A percentile compares a stretch with the other conserved stretches of the same genome.
phyloP scores from a whole-genome alignment of 2,113 vertebrate genomes.

The Morone saxatilis region DNA sequence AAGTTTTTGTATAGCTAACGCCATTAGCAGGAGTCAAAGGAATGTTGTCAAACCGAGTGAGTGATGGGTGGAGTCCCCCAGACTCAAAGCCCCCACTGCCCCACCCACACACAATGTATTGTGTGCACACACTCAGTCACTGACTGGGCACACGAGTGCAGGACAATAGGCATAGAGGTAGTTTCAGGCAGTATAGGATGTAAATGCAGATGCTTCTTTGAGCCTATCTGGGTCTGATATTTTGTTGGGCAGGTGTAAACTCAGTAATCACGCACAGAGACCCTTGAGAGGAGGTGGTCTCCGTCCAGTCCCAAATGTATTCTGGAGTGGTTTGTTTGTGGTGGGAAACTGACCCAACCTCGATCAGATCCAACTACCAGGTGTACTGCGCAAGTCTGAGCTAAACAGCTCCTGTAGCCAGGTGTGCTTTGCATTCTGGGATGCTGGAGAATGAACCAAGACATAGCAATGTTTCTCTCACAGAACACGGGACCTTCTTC shows the following conservation, averaged over 20 bases:
- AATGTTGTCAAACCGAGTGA: slow-evolving; percentile 53
- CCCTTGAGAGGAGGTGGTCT: too few species aligned
- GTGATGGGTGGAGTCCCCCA: slow-evolving; percentile 35
- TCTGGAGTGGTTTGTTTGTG: too few species aligned
- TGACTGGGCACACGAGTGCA: slow-evolving; percentile 2
- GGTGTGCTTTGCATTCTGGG: not conserved
- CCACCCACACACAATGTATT: slow-evolving; percentile 2
- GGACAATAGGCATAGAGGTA: not conserved
- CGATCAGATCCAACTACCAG: too few species aligned
- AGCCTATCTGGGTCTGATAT: not conserved
- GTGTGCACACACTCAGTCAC: slow-evolving; percentile 14
- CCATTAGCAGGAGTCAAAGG: slow-evolving; percentile 42
- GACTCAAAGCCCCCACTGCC: slow-evolving; percentile 4
- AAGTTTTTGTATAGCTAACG: slow-evolving; percentile 22
- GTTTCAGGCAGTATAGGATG: not conserved
- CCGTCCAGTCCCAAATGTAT: too few species aligned
- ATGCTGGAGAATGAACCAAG: not conserved
- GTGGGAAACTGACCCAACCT: too few species aligned
- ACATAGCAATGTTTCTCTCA: too few species aligned
- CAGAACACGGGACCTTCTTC: too few species aligned
- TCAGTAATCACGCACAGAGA: too few species aligned
- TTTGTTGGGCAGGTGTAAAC: too few species aligned
- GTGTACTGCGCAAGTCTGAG: not conserved
- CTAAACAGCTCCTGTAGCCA: not conserved
- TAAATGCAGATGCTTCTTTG: not conserved